These are phyloP conservation scores for Emydura subglobosa DNA, from an alignment of 2,113 vertebrate genomes.

Conservation along the genomic window DNA sequence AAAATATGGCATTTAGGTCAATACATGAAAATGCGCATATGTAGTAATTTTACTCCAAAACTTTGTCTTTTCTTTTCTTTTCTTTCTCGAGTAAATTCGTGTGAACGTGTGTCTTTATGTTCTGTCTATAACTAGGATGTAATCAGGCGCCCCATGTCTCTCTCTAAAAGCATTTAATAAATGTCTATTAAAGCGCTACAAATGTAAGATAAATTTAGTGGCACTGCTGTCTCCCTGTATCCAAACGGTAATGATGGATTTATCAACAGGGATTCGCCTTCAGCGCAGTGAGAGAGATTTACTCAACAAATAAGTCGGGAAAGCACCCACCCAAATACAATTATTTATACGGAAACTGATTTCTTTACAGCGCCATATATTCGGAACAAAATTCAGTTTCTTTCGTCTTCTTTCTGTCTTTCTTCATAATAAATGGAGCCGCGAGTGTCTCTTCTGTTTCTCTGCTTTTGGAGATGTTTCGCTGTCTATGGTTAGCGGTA, in stretches of 20 bases:
- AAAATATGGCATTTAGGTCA: not conserved
- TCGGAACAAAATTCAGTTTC: not conserved
- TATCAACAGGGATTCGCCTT: constrained; percentile 86
- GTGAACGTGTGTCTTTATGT: constrained; percentile 85
- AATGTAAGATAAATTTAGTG: constrained; percentile 90
- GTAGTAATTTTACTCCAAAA: constrained; percentile 43
- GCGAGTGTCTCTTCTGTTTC: not conserved
- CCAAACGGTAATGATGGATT: constrained; percentile 87
- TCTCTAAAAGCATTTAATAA: constrained; percentile 90
- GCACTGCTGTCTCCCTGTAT: constrained; percentile 82
- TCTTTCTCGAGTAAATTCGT: constrained; percentile 80
- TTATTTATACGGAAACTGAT: constrained; percentile 73
- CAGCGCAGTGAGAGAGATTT: constrained; percentile 80
- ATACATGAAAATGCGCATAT: not conserved
- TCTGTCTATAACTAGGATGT: constrained; percentile 86
- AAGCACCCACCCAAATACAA: constrained; percentile 81
- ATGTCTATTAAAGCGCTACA: constrained; percentile 89
- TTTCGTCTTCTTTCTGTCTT: not conserved
- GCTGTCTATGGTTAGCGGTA: constrained; percentile 15
- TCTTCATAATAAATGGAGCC: not conserved
- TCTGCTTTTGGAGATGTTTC: not conserved
- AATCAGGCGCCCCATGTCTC: constrained; percentile 87
- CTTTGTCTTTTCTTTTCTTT: constrained; percentile 58
- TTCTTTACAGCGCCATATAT: constrained; percentile 54
- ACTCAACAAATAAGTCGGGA: constrained; percentile 79